Evolutionary conservation across 2,888 invertebrate species (phyloP).

Genomic region (Limnephilus lunatus): DNA sequence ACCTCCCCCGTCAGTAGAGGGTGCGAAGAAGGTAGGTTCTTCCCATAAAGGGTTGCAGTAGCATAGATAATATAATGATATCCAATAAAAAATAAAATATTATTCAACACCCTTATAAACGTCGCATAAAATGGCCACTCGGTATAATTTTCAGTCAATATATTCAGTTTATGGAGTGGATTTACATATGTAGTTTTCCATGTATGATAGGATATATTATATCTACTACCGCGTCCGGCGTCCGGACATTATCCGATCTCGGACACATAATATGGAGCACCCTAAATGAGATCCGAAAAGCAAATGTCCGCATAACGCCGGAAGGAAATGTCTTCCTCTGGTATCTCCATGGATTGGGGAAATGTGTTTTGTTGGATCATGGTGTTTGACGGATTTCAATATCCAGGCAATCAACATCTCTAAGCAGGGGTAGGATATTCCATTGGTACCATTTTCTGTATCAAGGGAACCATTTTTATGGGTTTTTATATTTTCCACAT

Average conservation of each 20-base stretch:
- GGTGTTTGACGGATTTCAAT: constrained; percentile 24
- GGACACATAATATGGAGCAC: constrained; percentile 7
- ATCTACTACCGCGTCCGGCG: constrained; percentile 6
- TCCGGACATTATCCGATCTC: constrained; percentile 34
- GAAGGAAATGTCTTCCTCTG: constrained; percentile 42
- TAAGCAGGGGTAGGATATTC: neutral
- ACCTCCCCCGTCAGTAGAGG: neutral
- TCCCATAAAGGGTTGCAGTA: constrained; percentile 33
- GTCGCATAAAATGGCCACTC: constrained; percentile 73
- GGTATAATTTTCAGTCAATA: constrained; percentile 72
- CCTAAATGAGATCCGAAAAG: constrained; percentile 43
- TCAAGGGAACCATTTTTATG: neutral
- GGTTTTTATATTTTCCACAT: neutral
- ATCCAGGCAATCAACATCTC: neutral
- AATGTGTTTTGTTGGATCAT: constrained; percentile 25
- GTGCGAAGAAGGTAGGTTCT: neutral
- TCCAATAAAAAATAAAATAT: constrained; percentile 72
- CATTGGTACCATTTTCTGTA: neutral
- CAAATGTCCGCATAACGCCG: constrained; percentile 47
- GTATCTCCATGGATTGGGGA: neutral
- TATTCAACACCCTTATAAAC: constrained; percentile 74
- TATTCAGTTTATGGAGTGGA: constrained; percentile 59
- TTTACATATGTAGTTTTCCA: constrained; percentile 63
- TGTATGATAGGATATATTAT: constrained; percentile 24
- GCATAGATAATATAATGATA: constrained; percentile 50